These are phyloP conservation scores for Lathamus discolor DNA, from an alignment of 2,113 vertebrate genomes.

Conservation along the genomic window DNA sequence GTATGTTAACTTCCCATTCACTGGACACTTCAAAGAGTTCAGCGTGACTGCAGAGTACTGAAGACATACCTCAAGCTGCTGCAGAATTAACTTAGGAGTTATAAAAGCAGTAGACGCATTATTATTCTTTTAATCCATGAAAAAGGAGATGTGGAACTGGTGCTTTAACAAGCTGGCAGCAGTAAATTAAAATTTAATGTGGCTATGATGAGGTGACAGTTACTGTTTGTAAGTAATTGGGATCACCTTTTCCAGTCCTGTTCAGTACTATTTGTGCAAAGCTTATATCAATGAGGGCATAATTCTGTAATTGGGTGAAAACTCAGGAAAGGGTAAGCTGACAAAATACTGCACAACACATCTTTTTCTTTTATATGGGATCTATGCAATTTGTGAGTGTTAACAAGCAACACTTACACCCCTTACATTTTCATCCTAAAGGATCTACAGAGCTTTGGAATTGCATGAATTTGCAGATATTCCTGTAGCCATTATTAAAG, in stretches of 20 bases:
- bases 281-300: neutral
- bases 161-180: slow-evolving; percentile 57
- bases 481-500: neutral
- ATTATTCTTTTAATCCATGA: slow-evolving; percentile 70
- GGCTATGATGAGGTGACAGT: slow-evolving; percentile 67
- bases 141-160: slow-evolving; percentile 51
- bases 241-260: slow-evolving; percentile 48
- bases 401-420: slow-evolving; percentile 6
- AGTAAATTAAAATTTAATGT: slow-evolving; percentile 68
- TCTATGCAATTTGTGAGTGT: slow-evolving; percentile 26
- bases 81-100: slow-evolving; percentile 68
- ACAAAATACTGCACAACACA: slow-evolving; percentile 41
- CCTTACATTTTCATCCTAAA: slow-evolving; percentile 5
- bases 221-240: slow-evolving; percentile 62
- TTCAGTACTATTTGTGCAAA: slow-evolving; percentile 15
- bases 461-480: neutral
- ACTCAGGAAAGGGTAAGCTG: slow-evolving; percentile 7
- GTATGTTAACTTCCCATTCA: slow-evolving; percentile 50
- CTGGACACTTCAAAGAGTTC: slow-evolving; percentile 27
- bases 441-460: neutral
- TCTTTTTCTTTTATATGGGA: neutral
- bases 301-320: slow-evolving; percentile 44
- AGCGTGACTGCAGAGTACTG: slow-evolving; percentile 22
- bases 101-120: slow-evolving; percentile 66
- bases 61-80: slow-evolving; percentile 57